phyloP scores from a whole-genome alignment of 1,140 invertebrate genomes.

The Drosophila tropicalis region DNA sequence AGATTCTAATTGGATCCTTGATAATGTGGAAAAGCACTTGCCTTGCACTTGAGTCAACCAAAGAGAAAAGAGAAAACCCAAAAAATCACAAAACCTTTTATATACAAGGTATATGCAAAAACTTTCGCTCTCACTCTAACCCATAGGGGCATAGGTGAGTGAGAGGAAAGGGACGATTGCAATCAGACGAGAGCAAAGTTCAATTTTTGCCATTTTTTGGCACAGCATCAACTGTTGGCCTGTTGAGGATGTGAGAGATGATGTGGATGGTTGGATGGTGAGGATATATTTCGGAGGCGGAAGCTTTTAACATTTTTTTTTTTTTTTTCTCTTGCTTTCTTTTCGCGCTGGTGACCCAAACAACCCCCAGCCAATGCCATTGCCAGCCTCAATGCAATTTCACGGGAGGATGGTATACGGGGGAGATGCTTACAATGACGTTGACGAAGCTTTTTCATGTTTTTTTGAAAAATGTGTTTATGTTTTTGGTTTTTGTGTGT shows the following conservation, averaged over 20 bases:
- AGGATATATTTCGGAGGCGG: not conserved
- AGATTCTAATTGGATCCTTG: not conserved
- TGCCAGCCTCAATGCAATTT: slow-evolving; percentile 79
- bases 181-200: slow-evolving; percentile 74
- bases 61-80: slow-evolving; percentile 9
- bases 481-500: too few relatives aligned
- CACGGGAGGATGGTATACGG: slow-evolving; percentile 15
- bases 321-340: too few relatives aligned
- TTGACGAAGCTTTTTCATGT: not conserved
- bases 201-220: slow-evolving; percentile 66
- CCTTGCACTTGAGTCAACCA: slow-evolving; percentile 17
- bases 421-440: not conserved
- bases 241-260: slow-evolving; percentile 45
- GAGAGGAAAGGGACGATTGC: slow-evolving; percentile 30
- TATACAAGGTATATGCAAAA: slow-evolving; percentile 37
- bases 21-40: not conserved
- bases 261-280: not conserved
- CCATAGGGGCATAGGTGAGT: not conserved
- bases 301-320: slow-evolving; percentile 42
- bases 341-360: slow-evolving; percentile 35
- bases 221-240: slow-evolving; percentile 68
- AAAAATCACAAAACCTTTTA: slow-evolving; percentile 33
- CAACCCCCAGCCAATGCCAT: slow-evolving; percentile 75
- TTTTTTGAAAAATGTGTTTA: too few relatives aligned
- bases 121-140: slow-evolving; percentile 68